Evolutionary conservation across 92 coral and sea anemone species (phyloP), one percentile per base, ranked within the genome.

Genomic region (Epizoanthus ramosus): DNA sequence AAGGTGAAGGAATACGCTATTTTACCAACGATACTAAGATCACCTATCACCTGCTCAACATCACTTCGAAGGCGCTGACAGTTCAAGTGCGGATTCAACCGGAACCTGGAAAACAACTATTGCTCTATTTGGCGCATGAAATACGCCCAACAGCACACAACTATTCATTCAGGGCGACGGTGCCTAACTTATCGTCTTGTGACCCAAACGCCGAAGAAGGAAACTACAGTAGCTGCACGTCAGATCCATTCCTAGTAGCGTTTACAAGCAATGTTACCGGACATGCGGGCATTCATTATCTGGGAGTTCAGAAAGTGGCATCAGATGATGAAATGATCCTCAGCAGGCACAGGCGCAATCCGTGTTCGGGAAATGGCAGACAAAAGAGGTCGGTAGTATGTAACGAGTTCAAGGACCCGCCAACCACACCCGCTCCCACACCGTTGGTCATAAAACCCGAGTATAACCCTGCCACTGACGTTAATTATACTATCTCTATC

Each of bases 391-490:
- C 94, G 5, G 93, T 71, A 8, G 73, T 88, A 15, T 93, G 98
- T 63, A 89, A 88, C 57, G 92, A 93, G 72, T 93, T 93, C 65
- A 93, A 93, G 79, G 98, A 93, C 45, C 98, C 98, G 14, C 98
- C 98, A 3, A 91, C 98, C 50, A 91, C 95, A 7, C 92, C 95
- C 15, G 88, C 98, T 7, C 98, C 98, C 1, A 91, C 98, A 0
- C 95, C 95, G 33, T 56, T 76, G 47, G 57, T 86, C 22, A 25
- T 77, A 23, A 71, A 43, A 10, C 95, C 98, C 31, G 14, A 56
- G 22, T 93, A 86, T 75, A 88, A 93, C 41, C 90, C 98, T 12
- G 70, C 57, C 10, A 93, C 88, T 31, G 95, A 88, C 79, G 92
- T 85, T 5, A 94, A 94, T 85, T 94, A 94, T 73, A 88, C 92